These are phyloP conservation scores for Anolis sagrei DNA, from an alignment of 2,113 vertebrate genomes.

Conservation along the genomic window DNA sequence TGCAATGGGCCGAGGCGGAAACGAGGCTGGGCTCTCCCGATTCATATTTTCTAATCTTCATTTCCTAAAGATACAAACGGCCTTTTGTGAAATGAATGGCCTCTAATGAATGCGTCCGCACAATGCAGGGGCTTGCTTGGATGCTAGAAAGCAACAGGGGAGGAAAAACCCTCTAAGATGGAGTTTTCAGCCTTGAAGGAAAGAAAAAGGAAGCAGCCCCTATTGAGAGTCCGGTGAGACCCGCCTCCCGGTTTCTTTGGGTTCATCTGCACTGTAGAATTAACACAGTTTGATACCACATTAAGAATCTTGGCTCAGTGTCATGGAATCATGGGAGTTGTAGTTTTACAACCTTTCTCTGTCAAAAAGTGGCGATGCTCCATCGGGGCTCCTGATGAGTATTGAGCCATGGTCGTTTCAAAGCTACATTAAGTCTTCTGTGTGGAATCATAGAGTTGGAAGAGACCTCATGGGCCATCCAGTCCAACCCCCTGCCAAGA, in stretches of 20 bases:
- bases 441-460: too few relatives aligned
- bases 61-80: constrained; percentile 57
- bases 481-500: too few relatives aligned
- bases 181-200: constrained; percentile 65
- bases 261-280: not conserved
- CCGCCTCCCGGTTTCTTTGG: constrained; percentile 75
- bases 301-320: too few relatives aligned
- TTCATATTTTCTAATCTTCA: constrained; percentile 66
- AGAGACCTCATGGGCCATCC: too few relatives aligned
- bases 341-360: too few relatives aligned
- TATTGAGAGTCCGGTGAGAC: constrained; percentile 66
- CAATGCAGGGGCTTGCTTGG: constrained; percentile 59
- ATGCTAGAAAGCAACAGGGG: constrained; percentile 70
- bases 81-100: constrained; percentile 67
- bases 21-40: constrained; percentile 25
- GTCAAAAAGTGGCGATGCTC: too few relatives aligned
- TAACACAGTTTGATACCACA: too few relatives aligned
- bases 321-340: too few relatives aligned
- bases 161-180: constrained; percentile 68
- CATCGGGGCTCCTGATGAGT: too few relatives aligned
- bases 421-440: constrained; percentile 10
- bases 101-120: constrained; percentile 68
- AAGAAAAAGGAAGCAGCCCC: constrained; percentile 55
- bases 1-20: constrained; percentile 43
- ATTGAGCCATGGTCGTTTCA: too few relatives aligned